These are phyloP conservation scores for Emys orbicularis DNA, from an alignment of 2,797 vertebrate species.

Conservation along the genomic window DNA sequence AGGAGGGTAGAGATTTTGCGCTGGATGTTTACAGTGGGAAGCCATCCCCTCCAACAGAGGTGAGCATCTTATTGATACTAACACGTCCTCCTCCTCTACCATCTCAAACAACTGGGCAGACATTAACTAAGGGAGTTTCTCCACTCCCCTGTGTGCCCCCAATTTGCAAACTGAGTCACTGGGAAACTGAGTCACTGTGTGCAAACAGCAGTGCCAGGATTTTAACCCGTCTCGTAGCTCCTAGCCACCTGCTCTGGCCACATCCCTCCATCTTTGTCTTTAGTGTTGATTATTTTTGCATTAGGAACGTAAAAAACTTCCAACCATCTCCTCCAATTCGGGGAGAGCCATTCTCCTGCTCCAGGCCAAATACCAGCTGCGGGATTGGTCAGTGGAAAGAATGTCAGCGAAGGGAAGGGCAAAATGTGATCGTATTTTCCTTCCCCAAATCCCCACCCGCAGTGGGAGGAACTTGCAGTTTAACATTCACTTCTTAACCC, in stretches of 20 bases:
- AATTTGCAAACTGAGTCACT: accelerated
- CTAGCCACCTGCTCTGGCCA: neutral
- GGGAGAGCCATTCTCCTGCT: slow-evolving; percentile 31
- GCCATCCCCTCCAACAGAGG: neutral
- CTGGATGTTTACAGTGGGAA: neutral
- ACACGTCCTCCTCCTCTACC: neutral
- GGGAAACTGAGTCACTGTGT: neutral
- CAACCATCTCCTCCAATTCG: slow-evolving; percentile 56
- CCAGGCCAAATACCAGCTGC: slow-evolving; percentile 69
- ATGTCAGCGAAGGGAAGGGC: slow-evolving; percentile 69
- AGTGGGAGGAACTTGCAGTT: neutral
- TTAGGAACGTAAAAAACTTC: slow-evolving; percentile 4
- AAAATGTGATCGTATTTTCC: slow-evolving; percentile 60
- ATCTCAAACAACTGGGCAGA: neutral
- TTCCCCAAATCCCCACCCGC: slow-evolving; percentile 35
- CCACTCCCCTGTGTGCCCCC: neutral
- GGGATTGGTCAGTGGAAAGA: slow-evolving; percentile 81
- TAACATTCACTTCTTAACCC: neutral
- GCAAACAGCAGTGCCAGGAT: neutral
- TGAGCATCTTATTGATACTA: neutral
- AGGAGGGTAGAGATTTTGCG: neutral
- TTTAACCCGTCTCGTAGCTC: neutral
- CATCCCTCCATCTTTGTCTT: neutral
- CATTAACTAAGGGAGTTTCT: neutral
- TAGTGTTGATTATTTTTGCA: neutral